Base-by-base conservation (phyloP, 1,140 invertebrate species). In the Conopomorpha cramerella region DNA sequence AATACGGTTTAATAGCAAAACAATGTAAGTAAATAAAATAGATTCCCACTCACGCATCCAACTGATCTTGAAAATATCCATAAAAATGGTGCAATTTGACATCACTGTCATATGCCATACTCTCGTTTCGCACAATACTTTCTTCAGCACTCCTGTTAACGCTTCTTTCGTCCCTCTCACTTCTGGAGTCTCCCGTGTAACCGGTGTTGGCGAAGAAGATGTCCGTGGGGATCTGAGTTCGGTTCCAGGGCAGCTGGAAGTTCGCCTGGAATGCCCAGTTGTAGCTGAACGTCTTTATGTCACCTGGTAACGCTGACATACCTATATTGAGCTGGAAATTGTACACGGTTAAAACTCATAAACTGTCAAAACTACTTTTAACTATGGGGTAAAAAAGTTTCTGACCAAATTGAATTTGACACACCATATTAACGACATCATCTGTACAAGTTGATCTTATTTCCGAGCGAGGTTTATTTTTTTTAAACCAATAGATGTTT, bases 221-320 rank as follows among this genome's bases (percentile, higher is more conserved):
- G n/a, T 73, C 63, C 0, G 56, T 11, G 2, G 76, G 73, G 34
- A 77, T 63, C 35, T 79, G 63, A 14, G 45, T 60, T 33, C 63
- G 43, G 11, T 66, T 70, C 61, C 66, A 72, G 0, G 76, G 76
- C 4, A 77, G 50, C 18, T 67, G 57, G 33, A 79, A 79, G 42
- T 77, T 79, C 2, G 64, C 54, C 51, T 79, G 76, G 27, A 77
- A 53, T 0, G 63, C 72, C 46, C 59, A 71, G 38, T 77, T 77
- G 0, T 77, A 11, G 23, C 59, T 62, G 30, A 65, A 48, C 10
- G 39, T 53, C 34, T 58, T 60, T 0, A 56, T 35, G n/a, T n/a
- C n/a, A n/a, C n/a, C n/a, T n/a, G n/a, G n/a, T n/a, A n/a, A n/a
- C n/a, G n/a, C n/a, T n/a, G n/a, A n/a, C 0, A 76, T 16, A 1